Evolutionary conservation across 92 coral and sea anemone genomes (phyloP).

Genomic region (Pocillopora meandrina): DNA sequence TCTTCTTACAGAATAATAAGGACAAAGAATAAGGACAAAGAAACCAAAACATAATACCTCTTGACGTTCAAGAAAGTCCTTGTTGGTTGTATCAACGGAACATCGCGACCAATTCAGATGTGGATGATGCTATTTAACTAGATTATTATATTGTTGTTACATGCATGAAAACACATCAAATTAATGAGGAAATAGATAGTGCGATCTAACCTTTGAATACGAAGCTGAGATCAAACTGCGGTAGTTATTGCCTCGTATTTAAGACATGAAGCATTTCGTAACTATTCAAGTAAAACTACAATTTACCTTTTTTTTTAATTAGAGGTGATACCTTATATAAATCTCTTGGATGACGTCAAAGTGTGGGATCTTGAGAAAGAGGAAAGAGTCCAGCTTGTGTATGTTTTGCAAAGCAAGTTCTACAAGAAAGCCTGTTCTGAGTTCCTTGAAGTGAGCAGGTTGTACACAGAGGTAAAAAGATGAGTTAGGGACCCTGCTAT

Average conservation of each 20-base stretch:
- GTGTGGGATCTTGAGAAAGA: slow-evolving; percentile 31
- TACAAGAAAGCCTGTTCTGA: slow-evolving; percentile 18
- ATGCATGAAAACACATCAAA: background rate
- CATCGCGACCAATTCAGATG: too few species aligned
- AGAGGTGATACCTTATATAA: slow-evolving; percentile 42
- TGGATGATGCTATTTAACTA: too few species aligned
- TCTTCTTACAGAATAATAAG: too few species aligned
- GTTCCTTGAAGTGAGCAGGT: slow-evolving; percentile 20
- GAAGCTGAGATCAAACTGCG: background rate
- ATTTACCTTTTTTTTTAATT: background rate
- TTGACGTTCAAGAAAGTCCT: too few species aligned
- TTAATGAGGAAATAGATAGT: too few species aligned
- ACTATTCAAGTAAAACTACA: background rate
- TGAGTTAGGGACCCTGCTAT: background rate
- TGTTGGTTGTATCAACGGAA: too few species aligned
- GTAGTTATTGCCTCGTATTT: background rate
- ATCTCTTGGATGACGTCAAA: slow-evolving; percentile 42
- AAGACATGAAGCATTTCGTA: background rate
- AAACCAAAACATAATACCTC: too few species aligned
- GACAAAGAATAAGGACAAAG: too few species aligned
- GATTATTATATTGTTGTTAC: too few species aligned
- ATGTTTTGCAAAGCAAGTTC: slow-evolving; percentile 44
- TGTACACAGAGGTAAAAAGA: slow-evolving; percentile 32
- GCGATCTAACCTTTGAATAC: background rate
- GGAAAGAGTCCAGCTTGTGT: slow-evolving; percentile 57